Base-by-base conservation (phyloP, 2,888 invertebrate species). In the Danaus chrysippus region DNA sequence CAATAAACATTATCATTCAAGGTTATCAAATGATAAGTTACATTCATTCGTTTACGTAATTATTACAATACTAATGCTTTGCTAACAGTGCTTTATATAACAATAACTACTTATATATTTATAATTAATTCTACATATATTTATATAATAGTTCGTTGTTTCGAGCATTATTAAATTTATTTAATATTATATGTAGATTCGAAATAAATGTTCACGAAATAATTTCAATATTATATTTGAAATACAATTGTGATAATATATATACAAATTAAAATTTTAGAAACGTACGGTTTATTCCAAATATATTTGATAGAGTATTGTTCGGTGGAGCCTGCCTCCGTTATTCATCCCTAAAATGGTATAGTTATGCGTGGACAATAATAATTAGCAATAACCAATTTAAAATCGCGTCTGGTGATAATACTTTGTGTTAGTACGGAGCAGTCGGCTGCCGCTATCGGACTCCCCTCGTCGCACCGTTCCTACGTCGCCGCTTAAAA, bases 401-500 rank as follows among this genome's bases (percentile, higher is more conserved):
- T 82, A 79, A 34, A 81, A 83, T 82, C 81, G 83, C 78, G 81
- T 72, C 71, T 78, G 77, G 73, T 81, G 82, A 88, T 87, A 85
- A 86, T 82, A 81, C 79, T 76, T 78, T 76, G 77, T 77, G 82
- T 76, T 71, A 74, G 76, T 79, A 68, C 70, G 78, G 70, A 77
- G 77, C 81, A 78, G 77, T 75, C 78, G 77, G 77, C 81, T 78
- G 77, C 75, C 78, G 77, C 72, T 68, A 71, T 76, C 79, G 75
- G 77, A 79, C 82, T 85, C 87, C 83, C 83, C 84, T 79, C 82
- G 82, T 73, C 86, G 84, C 86, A 80, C 77, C 82, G 81, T 83
- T 84, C 86, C 86, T 79, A 81, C 84, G 89, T 85, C 88, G 86
- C 87, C 84, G 90, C 84, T 82, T 90, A 90, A 90, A 91, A 91